Evolutionary conservation across 2,888 invertebrate species (phyloP).

Genomic region (Thera obeliscata): DNA sequence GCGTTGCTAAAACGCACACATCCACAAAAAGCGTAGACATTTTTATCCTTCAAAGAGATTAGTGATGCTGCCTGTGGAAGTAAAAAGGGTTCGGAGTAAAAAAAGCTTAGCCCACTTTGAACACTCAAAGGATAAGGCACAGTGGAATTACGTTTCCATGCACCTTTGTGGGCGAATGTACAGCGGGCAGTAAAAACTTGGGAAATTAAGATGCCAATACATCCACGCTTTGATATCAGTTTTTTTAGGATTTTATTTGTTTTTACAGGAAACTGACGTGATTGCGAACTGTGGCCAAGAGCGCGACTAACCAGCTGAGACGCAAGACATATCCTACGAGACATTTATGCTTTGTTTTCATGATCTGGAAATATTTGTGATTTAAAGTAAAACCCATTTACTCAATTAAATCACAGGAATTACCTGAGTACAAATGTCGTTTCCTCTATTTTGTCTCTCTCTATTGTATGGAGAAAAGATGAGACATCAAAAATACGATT

Average conservation of each 20-base stretch:
- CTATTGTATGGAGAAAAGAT: no score
- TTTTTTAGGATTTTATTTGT: constrained; percentile 8
- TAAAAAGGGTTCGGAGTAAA: background rate
- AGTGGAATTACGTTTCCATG: background rate
- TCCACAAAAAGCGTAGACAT: background rate
- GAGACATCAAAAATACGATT: no score
- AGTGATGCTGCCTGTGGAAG: background rate
- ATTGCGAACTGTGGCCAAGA: background rate
- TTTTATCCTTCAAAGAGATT: background rate
- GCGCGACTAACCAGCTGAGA: no score
- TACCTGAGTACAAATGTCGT: no score
- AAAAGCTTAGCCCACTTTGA: background rate
- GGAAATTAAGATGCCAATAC: constrained; percentile 6
- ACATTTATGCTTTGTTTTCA: no score
- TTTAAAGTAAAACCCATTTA: no score
- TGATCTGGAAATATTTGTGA: no score
- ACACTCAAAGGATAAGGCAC: background rate
- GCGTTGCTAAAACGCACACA: background rate
- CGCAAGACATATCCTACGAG: no score
- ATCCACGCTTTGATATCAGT: background rate
- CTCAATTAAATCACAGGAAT: no score
- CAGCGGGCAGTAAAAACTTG: background rate
- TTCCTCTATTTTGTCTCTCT: no score
- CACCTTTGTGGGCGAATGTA: constrained; percentile 9
- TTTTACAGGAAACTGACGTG: background rate